phyloP scores from a whole-genome alignment of 2,113 vertebrate species.

The Illadopsis cleaveri region DNA sequence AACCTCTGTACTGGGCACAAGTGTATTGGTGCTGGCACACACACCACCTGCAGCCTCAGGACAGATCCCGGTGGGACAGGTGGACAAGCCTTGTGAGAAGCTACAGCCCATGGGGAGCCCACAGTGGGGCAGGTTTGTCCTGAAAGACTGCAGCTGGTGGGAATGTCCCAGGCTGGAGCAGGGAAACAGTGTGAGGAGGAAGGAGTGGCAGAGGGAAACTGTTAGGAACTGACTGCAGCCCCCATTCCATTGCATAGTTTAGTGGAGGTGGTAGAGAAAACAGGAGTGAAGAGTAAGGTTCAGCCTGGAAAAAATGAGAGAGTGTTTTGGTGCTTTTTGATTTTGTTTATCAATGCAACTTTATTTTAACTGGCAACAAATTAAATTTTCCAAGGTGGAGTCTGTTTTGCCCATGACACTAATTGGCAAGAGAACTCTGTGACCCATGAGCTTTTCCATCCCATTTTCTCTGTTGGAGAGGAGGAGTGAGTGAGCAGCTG shows the following conservation, averaged over 20 bases:
- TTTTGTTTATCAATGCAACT: background rate
- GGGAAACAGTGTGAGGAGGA: background rate
- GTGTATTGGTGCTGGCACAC: background rate
- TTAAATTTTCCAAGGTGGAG: background rate
- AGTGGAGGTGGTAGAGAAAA: background rate
- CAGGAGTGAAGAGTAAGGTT: background rate
- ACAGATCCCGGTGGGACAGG: background rate
- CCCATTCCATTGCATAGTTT: fast-evolving
- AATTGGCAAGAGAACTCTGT: background rate
- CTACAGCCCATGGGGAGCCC: background rate
- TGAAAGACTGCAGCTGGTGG: background rate
- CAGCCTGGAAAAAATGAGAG: background rate
- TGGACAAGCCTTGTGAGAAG: background rate
- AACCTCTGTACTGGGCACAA: fast-evolving
- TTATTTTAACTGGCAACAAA: background rate
- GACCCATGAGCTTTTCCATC: background rate
- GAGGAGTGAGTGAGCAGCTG: background rate
- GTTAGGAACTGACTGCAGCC: fast-evolving
- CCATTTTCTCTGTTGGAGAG: background rate
- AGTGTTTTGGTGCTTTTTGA: background rate
- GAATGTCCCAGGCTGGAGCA: background rate
- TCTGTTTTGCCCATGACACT: background rate
- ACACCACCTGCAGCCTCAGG: background rate
- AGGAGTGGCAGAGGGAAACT: background rate
- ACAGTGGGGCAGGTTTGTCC: background rate